Base-by-base conservation (phyloP, 2,888 invertebrate species). In the Plagiodera versicolora region DNA sequence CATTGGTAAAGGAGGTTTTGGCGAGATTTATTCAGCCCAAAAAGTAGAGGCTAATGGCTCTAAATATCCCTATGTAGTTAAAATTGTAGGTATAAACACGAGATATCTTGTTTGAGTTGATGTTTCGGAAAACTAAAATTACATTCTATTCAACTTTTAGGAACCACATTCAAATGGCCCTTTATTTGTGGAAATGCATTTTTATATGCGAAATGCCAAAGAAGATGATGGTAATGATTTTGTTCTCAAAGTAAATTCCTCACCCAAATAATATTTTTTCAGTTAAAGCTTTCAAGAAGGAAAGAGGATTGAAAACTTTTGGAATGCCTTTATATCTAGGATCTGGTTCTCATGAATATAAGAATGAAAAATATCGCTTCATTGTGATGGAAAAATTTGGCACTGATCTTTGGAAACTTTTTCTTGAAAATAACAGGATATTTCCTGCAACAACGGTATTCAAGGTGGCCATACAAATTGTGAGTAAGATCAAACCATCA, bases 121-220 rank as follows among this genome's bases (percentile, higher is more conserved):
- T 24, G 24, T 24, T 1, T 9, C 17, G 18, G 6, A 18, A 47
- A 19, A 17, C 4, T 19, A n/a, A 24, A 14, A 18, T 48, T 16
- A 30, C 47, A 56, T 64, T 39, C 18, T 17, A 18, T 44, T 49
- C 19, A 28, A 52, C 30, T 66, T 80, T 59, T 69, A 93, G 92
- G 96, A 97, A 82, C 96, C 96, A 9, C 89, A 90, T 78, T 88
- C 85, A 62, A 97, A 96, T 85, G 97, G 97, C 0, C 97, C 98
- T 0, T 81, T 98, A 0, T 98, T 95, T 83, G 93, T 94, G 50
- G 97, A 98, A 82, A 91, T 92, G 82, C 90, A 94, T 81, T 95
- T 95, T 79, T 98, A 92, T 75, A 86, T 90, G 79, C 85, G 89
- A 68, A 89, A 89, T 80, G 89, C 87, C 0, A 91, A 88, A 74